Evolutionary conservation across 2,113 vertebrate genomes (phyloP).

Genomic region (Garra rufa): DNA sequence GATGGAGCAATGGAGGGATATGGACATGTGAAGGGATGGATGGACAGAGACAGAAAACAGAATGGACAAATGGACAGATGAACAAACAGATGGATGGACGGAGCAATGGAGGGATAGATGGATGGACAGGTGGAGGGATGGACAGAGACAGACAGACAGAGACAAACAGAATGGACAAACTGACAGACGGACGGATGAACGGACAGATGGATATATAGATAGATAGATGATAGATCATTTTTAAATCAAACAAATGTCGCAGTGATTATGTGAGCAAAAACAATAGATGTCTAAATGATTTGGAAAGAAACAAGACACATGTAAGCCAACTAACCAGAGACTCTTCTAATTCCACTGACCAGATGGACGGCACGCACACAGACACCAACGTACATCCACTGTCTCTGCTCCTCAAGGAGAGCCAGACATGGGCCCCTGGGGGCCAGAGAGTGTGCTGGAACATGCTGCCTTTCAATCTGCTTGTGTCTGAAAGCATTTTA

Average conservation of each 20-base stretch:
- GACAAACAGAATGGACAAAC: background rate
- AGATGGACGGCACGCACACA: conserved; percentile 4
- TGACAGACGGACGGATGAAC: background rate
- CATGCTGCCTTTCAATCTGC: conserved; percentile 52
- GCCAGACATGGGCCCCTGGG: conserved; percentile 32
- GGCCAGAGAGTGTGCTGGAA: conserved; percentile 42
- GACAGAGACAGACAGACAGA: background rate
- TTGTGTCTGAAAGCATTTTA: conserved; percentile 54
- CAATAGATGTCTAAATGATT: conserved; percentile 7
- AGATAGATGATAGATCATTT: background rate
- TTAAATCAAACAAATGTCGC: conserved; percentile 3
- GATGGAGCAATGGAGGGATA: too few species aligned
- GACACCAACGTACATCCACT: conserved; percentile 12
- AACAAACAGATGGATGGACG: background rate
- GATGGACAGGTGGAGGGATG: background rate
- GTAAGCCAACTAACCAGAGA: background rate
- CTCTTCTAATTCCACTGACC: conserved; percentile 23
- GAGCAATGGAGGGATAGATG: background rate
- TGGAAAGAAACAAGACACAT: conserved; percentile 12
- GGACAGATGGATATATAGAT: background rate
- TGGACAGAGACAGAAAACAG: background rate
- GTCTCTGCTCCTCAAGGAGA: conserved; percentile 13
- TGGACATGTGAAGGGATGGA: background rate
- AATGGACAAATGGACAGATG: background rate
- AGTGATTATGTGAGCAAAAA: conserved; percentile 9